Evolutionary conservation across 2,888 invertebrate genomes (phyloP).

Genomic region (Athalia rosae): DNA sequence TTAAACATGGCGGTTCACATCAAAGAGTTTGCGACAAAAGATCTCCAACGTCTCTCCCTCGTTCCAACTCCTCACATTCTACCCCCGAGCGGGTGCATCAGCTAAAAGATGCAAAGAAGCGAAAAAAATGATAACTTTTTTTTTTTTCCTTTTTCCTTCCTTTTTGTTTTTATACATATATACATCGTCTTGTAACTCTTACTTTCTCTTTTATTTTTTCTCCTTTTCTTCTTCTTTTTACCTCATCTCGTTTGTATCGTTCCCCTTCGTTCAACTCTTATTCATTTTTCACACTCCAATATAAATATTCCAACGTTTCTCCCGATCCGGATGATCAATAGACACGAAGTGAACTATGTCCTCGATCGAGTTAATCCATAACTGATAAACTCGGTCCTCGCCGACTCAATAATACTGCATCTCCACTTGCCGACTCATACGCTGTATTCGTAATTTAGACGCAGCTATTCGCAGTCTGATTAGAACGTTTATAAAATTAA

Average conservation of each 20-base stretch:
- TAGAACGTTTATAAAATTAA: background rate
- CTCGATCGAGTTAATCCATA: too few relatives aligned
- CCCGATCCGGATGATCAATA: too few relatives aligned
- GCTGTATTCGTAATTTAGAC: background rate
- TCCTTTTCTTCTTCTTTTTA: background rate
- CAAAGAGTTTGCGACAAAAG: slow-evolving; percentile 58
- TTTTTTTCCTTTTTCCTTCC: slow-evolving; percentile 3
- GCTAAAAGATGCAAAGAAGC: slow-evolving; percentile 45
- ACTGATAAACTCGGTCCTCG: too few relatives aligned
- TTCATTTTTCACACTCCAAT: background rate
- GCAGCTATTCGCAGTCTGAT: background rate
- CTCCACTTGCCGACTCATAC: background rate
- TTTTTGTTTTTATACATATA: background rate
- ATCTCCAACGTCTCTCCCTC: slow-evolving; percentile 31
- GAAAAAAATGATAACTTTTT: slow-evolving; percentile 46
- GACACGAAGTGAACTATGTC: too few relatives aligned
- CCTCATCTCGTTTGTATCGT: slow-evolving; percentile 28
- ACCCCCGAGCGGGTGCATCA: slow-evolving; percentile 45
- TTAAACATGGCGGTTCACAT: slow-evolving; percentile 58
- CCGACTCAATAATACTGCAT: background rate
- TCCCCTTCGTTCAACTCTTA: slow-evolving; percentile 41
- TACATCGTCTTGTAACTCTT: too few relatives aligned
- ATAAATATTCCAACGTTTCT: background rate
- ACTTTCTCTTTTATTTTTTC: background rate
- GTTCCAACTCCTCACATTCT: slow-evolving; percentile 47